Evolutionary conservation across 2,797 vertebrate genomes (phyloP).

Genomic region (Peromyscus nudipes): DNA sequence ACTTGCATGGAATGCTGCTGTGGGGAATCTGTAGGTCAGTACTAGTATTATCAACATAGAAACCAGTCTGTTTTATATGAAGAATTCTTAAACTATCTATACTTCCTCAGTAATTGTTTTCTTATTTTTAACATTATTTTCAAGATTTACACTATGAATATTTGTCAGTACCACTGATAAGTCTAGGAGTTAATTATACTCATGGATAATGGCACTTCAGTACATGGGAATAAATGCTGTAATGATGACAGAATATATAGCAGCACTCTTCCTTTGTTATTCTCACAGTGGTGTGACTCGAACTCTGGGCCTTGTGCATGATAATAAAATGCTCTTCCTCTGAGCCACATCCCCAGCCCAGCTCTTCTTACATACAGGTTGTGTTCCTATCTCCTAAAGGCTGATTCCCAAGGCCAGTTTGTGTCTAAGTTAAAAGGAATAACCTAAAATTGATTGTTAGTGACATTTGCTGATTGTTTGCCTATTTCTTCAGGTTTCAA

Average conservation of each 20-base stretch:
- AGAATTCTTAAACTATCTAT: constrained; percentile 61
- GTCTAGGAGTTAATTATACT: constrained; percentile 46
- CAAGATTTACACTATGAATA: constrained; percentile 51
- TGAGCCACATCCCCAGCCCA: background rate
- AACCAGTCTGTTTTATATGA: constrained; percentile 27
- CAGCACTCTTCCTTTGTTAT: background rate
- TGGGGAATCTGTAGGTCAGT: background rate
- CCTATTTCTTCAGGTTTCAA: background rate
- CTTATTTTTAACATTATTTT: constrained; percentile 67
- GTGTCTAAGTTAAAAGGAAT: constrained; percentile 32
- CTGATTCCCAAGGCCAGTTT: background rate
- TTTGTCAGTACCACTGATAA: background rate
- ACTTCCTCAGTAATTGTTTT: constrained; percentile 33
- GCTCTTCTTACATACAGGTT: background rate
- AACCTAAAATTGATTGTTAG: background rate
- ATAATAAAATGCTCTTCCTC: background rate
- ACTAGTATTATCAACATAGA: constrained; percentile 11
- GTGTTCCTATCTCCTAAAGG: background rate
- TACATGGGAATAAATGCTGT: background rate
- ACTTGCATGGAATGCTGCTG: background rate
- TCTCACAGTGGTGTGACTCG: background rate
- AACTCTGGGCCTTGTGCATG: background rate
- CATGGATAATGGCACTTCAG: constrained; percentile 19
- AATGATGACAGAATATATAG: background rate
- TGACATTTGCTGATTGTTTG: background rate